Evolutionary conservation across 1,140 invertebrate species (phyloP), one percentile per base, ranked within the genome.

Genomic region (Aphaenogaster floridana): DNA sequence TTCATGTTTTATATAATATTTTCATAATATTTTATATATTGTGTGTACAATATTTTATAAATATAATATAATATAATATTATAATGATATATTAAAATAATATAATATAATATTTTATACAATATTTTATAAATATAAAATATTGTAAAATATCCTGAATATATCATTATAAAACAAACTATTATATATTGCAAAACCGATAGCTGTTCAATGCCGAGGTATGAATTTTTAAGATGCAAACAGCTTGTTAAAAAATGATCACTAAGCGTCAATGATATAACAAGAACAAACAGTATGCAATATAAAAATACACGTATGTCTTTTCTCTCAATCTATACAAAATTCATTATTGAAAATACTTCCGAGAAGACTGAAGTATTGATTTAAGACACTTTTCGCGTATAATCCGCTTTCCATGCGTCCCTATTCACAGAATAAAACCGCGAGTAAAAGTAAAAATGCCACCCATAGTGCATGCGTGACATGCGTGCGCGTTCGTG

Each of bases 381-480:
- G 52, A 76, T 76, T 76, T 39, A 39, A 76, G 3, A 59, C 11
- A 57, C 13, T 36, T 39, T 39, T 76, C 17, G 11, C 8, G 36
- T 15, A 42, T 5, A 76, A 42, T 59, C 3, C 36, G 36, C n/a
- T 76, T 76, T 76, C 39, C 34, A 8, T 72, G 50, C 17, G 17
- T 74, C 17, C 50, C n/a, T 21, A 39, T 7, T n/a, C 36, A 7
- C 6, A 39, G 36, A 76, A 57, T 76, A 59, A 76, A 76, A 76
- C 7, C 59, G n/a, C 17, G 15, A 21, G 72, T 42, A 21, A 76
- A 54, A 76, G 52, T 59, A 42, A 57, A 76, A 57, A 57, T 57
- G 34, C 34, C 39, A 39, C 13, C n/a, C 39, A 7, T 59, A 48
- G 45, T 39, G 36, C 13, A 59, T 77, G 21, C 39, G 11, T 59